Conservation (phyloP, 2,113 vertebrate genomes). For the Amia ocellicauda region DNA sequence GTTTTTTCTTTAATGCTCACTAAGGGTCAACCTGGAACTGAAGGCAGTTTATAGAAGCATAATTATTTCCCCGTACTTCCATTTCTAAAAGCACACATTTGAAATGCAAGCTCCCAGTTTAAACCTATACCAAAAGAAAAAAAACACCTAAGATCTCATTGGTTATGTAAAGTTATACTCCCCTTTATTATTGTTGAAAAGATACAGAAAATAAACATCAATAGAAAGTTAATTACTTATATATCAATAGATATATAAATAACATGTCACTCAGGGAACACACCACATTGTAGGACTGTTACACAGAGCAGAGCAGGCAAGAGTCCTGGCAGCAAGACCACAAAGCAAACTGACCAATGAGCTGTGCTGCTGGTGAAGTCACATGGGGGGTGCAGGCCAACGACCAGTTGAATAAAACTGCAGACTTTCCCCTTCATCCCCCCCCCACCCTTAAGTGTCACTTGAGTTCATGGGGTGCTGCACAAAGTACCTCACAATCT, state of each 20-base stretch:
- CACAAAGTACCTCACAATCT: no score
- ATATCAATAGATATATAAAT: no score
- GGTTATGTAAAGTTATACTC: background rate
- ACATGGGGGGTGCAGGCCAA: background rate
- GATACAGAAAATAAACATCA: background rate
- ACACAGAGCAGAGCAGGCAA: background rate
- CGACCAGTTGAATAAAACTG: background rate
- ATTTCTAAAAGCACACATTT: background rate
- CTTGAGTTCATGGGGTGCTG: no score
- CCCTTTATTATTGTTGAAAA: constrained; percentile 4
- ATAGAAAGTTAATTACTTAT: constrained; percentile 1
- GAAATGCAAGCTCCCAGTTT: no score
- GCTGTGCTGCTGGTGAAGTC: background rate
- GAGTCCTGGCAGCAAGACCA: background rate
- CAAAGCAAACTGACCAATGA: background rate
- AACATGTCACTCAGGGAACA: background rate
- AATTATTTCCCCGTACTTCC: background rate
- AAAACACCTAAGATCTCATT: background rate
- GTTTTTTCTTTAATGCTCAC: no score
- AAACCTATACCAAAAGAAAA: no score
- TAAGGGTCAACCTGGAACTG: background rate
- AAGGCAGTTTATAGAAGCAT: constrained; percentile 19
- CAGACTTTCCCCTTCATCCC: no score
- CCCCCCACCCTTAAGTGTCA: no score
- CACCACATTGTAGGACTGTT: background rate